Base-by-base conservation (phyloP, 2,888 invertebrate species). In the Unio delphinus region DNA sequence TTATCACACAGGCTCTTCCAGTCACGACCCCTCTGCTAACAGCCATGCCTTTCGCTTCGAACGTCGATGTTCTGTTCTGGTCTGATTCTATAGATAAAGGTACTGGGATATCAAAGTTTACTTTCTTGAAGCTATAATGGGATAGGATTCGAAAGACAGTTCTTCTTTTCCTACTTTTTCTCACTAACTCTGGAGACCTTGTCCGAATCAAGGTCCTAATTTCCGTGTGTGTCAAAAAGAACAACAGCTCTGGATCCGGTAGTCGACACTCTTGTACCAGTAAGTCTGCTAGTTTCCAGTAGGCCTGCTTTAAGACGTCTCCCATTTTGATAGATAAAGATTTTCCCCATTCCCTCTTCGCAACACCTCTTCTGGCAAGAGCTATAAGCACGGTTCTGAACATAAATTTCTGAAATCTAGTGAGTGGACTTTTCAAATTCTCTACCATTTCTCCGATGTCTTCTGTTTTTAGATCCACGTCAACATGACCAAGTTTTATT, bases 311-410 rank as follows among this genome's bases (percentile, higher is more conserved):
- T 28, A 65, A 58, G n/a, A 58, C 54, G n/a, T 65, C 30, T 5
- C 18, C 57, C 11, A 45, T 34, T 57, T 65, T 65, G n/a, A 65
- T 34, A 8, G 57, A 8, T 34, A 26, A 18, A 17, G 65, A 56
- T 58, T 65, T 65, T 18, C 57, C 65, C 17, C 34, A n/a, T 65
- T 65, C 65, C 57, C 65, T 56, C 30, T n/a, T 45, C n/a, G 54
- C 56, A 28, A 65, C 65, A 23, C 58, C 57, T 7, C n/a, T 57
- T 30, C 54, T 65, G 18, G 57, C 65, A 57, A 15, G 15, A 57
- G 54, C 0, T 15, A 65, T 23, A 26, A 65, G 30, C 34, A 54
- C n/a, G 34, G 11, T 18, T 54, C 4, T 57, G n/a, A 65, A 23
- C 34, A 65, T 6, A n/a, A 26, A 18, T 28, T 65, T 65, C 30